phyloP scores from a whole-genome alignment of 1,140 invertebrate species.

The Calephelis nemesis region DNA sequence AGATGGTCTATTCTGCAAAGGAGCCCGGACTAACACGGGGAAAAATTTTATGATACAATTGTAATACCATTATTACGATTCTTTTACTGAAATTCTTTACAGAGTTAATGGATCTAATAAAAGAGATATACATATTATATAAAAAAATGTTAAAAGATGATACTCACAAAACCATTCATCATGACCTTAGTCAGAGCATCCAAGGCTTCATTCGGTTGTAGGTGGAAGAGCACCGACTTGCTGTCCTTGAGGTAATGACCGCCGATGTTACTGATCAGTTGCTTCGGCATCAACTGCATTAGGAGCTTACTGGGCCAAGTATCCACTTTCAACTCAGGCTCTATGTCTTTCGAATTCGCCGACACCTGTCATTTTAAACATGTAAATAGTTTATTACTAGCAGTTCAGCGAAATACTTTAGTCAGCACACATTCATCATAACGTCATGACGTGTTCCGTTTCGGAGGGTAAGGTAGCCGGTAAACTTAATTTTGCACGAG shows the following conservation, averaged over 20 bases:
- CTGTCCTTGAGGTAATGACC: constrained; percentile 91
- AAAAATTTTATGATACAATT: too few species aligned
- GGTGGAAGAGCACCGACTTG: constrained; percentile 91
- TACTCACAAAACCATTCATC: constrained; percentile 93
- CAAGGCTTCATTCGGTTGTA: constrained; percentile 87
- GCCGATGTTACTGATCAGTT: constrained; percentile 92
- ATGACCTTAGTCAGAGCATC: constrained; percentile 93
- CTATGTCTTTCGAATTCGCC: constrained; percentile 87
- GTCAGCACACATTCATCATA: too few species aligned
- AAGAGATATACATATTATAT: too few species aligned
- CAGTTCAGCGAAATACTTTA: not conserved
- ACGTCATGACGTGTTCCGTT: too few species aligned
- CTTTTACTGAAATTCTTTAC: too few species aligned
- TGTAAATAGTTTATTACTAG: too few species aligned
- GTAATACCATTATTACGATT: too few species aligned
- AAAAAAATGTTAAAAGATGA: not conserved
- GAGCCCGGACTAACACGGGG: too few species aligned
- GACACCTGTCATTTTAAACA: constrained; percentile 71
- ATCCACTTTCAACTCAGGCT: constrained; percentile 93
- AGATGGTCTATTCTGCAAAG: too few species aligned
- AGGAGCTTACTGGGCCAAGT: constrained; percentile 95
- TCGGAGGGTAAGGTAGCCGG: too few species aligned
- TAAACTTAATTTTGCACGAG: too few species aligned
- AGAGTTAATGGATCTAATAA: too few species aligned
- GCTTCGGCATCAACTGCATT: constrained; percentile 96